Evolutionary conservation across 2,113 vertebrate genomes (phyloP).

Genomic region (Macrotis lagotis): DNA sequence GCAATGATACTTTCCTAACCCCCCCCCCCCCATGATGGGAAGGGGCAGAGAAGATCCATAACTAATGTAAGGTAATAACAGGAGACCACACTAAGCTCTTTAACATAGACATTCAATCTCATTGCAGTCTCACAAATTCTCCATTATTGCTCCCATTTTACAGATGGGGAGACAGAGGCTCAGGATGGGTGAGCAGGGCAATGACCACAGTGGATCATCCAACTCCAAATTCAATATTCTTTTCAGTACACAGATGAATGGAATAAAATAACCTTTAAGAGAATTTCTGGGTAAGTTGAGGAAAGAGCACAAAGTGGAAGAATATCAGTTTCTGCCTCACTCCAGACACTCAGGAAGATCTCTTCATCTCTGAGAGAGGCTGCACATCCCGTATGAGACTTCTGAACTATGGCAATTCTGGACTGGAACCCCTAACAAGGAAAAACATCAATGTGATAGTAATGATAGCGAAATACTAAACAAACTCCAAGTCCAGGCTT

Average conservation of each 20-base stretch:
- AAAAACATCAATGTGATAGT: background rate
- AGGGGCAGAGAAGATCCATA: background rate
- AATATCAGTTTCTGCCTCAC: background rate
- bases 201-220: background rate
- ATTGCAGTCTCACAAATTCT: background rate
- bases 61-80: background rate
- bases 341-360: background rate
- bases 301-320: background rate
- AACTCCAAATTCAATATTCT: background rate
- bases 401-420: background rate
- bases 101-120: background rate
- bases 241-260: background rate
- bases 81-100: background rate
- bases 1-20: background rate
- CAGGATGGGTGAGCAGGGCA: background rate
- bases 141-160: background rate
- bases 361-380: background rate
- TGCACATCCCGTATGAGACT: background rate
- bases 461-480: background rate
- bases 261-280: background rate
- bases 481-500: background rate
- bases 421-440: slow-evolving; percentile 12
- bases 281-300: background rate
- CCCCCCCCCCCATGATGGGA: background rate
- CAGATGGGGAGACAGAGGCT: background rate